Base-by-base conservation (phyloP, 2,113 vertebrate genomes). In the Gymnogyps californianus region DNA sequence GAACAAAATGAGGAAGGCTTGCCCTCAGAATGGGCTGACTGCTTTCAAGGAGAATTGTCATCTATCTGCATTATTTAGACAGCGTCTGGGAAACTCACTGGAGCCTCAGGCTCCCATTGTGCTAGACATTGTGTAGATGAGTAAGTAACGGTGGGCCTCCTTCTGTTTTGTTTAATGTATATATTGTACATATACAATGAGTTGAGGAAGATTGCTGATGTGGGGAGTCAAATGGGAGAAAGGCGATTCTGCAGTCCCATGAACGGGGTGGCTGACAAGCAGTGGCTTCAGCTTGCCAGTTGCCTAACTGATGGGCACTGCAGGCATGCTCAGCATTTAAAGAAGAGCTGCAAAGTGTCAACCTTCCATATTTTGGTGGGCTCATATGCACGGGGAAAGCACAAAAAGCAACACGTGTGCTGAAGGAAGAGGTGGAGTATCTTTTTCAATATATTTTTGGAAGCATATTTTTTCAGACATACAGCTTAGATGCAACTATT, bases 11-110 rank as follows among this genome's bases (percentile, higher is more conserved):
- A 83, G 70, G 61, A 93, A 87, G 71, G 66, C 25, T 90, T 93
- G 49, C 62, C 57, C 66, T 90, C 4, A 0, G 44, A 64, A 40
- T 7, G 31, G 65, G 38, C 57, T 69, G 62, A 12, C 57, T 96
- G 87, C 78, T 87, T 94, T 91, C 70, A 79, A 61, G 82, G 89
- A 91, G 87, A 87, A 85, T 93, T 90, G 85, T 61, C 69, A 89
- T 96, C 91, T 90, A 57, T 96, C 90, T 93, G 90, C 84, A 72
- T 93, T 96, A 85, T 85, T 94, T 93, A 95, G 87, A 44, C 84
- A 87, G 74, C 0, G 1, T 90, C 93, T 91, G 87, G 90, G 95
- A 96, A 96, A 90, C 78, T 79, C 74, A 46, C 40, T 91, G 78
- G 25, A 87, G 74, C 90, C 84, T 79, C 70, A 51, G 81, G 74